Base-by-base conservation (phyloP, 2,797 vertebrate species). In the Halcyon badia region DNA sequence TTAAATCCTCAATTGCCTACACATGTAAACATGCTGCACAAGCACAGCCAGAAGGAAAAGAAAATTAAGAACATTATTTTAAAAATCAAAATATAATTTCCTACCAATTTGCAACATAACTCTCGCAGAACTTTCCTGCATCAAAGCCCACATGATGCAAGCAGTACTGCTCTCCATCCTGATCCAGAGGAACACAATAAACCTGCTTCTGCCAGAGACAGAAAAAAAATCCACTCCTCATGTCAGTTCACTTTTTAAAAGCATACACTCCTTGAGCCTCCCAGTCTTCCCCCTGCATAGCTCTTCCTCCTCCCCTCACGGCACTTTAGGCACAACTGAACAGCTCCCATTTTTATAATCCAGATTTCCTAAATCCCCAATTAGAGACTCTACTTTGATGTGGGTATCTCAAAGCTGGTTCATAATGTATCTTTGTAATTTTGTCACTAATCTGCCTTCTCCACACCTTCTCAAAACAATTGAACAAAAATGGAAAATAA, bases 291-390 rank as follows among this genome's bases (percentile, higher is more conserved):
- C 61, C 37, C 35, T n/a, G 37, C 44, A 39, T 3, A 83, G 73
- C n/a, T 44, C 25, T 52, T 87, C 56, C 35, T 77, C 37, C 58
- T 92, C 37, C 52, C 44, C 48, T 89, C 33, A 31, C 31, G 71
- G 37, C 30, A 84, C n/a, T 83, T 79, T 1, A 70, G 42, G 80
- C 91, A 70, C 60, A 85, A 75, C 13, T 3, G 3, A 87, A 5
- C 6, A 0, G 41, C 25, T 89, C 37, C 57, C 48, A 60, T 44
- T 87, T 95, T 89, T 82, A 78, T 49, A 96, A 95, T 80, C 65
- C 84, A 69, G 57, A 21, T 92, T 97, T 94, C 30, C 65, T 80
- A 91, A 83, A 94, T 87, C 68, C 78, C 7, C 77, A 89, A 68
- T 94, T 92, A 94, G 28, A 75, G 21, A 83, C 20, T 26, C 10